phyloP scores from a whole-genome alignment of 1,140 invertebrate species.

The Drosophila persimilis region DNA sequence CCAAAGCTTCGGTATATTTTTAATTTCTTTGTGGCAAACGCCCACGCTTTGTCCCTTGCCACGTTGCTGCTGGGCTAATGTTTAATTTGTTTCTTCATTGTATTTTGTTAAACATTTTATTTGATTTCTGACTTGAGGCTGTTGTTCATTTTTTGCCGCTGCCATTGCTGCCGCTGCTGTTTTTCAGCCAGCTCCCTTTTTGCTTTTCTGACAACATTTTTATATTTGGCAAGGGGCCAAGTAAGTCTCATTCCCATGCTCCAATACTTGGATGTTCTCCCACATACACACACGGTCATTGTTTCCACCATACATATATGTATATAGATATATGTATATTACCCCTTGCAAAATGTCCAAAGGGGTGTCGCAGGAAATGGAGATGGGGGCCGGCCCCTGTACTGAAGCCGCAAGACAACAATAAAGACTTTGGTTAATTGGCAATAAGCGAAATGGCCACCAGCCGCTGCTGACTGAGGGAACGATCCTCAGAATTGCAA shows the following conservation, averaged over 20 bases:
- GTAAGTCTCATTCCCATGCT: constrained; percentile 61
- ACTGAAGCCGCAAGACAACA: constrained; percentile 61
- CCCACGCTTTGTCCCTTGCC: constrained; percentile 1
- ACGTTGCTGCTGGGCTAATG: constrained; percentile 41
- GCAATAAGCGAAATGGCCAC: constrained; percentile 79
- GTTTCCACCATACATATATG: constrained; percentile 61
- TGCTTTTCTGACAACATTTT: constrained; percentile 53
- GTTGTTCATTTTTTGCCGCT: constrained; percentile 1
- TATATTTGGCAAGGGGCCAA: constrained; percentile 69
- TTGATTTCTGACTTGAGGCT: constrained; percentile 64
- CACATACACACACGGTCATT: constrained; percentile 50
- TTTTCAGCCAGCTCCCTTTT: constrained; percentile 5
- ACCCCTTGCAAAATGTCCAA: constrained; percentile 59
- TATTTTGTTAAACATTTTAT: constrained; percentile 78
- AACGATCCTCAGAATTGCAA: constrained; percentile 54
- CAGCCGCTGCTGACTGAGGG: constrained; percentile 60
- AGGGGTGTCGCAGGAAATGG: not conserved
- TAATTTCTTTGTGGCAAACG: constrained; percentile 11
- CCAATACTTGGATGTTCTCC: constrained; percentile 31
- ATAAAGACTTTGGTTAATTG: constrained; percentile 80
- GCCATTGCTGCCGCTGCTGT: no score
- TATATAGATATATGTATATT: constrained; percentile 17
- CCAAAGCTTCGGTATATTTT: constrained; percentile 17
- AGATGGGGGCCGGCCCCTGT: constrained; percentile 6
- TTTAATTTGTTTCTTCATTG: constrained; percentile 75